These are phyloP conservation scores for Hemicrepidius hirtus DNA, from an alignment of 2,888 invertebrate genomes.

Conservation along the genomic window DNA sequence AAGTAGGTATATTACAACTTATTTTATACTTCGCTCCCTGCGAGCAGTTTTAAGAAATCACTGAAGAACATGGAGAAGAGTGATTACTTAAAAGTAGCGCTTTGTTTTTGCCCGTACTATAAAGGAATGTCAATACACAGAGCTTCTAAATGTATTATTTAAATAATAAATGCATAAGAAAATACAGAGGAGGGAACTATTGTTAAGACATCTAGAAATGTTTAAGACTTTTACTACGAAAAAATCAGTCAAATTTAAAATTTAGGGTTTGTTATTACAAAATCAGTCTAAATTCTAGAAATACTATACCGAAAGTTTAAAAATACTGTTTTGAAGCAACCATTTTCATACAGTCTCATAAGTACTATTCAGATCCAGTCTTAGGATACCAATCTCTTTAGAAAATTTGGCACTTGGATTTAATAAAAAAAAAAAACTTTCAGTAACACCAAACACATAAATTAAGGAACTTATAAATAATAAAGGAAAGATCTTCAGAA, in stretches of 20 bases:
- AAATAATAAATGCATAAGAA: slow-evolving; percentile 17
- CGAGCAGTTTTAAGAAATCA: not conserved
- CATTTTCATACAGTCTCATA: slow-evolving; percentile 27
- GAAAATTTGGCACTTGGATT: slow-evolving; percentile 44
- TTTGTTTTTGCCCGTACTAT: slow-evolving; percentile 10
- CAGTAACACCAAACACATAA: slow-evolving; percentile 18
- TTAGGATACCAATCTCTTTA: slow-evolving; percentile 23
- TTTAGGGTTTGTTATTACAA: not conserved
- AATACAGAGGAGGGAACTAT: slow-evolving; percentile 27
- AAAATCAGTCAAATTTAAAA: not conserved
- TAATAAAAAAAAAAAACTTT: slow-evolving; percentile 1
- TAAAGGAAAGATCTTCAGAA: not conserved
- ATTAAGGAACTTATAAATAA: slow-evolving; percentile 33
- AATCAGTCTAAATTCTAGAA: slow-evolving; percentile 20
- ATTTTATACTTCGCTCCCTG: not conserved
- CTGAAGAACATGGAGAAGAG: not conserved
- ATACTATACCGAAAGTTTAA: slow-evolving; percentile 4
- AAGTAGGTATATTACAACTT: slow-evolving; percentile 18
- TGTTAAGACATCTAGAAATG: slow-evolving; percentile 25
- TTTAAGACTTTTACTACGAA: slow-evolving; percentile 1
- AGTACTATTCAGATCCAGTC: slow-evolving; percentile 38
- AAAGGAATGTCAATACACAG: slow-evolving; percentile 31
- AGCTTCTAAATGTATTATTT: not conserved
- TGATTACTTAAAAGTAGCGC: not conserved
- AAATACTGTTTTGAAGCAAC: slow-evolving; percentile 5